A percentile compares a stretch with the other conserved stretches of the same genome.
These are phyloP conservation scores for Troides helena DNA, from an alignment of 2,888 invertebrate genomes.

Conservation along the genomic window DNA sequence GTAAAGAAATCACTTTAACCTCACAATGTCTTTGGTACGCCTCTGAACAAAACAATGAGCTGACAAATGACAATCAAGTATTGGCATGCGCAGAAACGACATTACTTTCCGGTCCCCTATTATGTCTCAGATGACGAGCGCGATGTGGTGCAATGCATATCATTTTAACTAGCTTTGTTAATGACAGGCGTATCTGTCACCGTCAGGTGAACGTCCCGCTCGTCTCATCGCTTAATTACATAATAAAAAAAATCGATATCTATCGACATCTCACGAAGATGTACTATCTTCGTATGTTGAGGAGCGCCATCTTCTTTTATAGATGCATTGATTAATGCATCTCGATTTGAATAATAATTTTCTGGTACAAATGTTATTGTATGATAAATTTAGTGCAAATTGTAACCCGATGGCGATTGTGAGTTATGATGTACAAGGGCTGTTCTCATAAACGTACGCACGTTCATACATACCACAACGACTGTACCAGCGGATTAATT, in stretches of 20 bases:
- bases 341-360: conserved; percentile 80
- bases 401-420: conserved; percentile 67
- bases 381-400: conserved; percentile 81
- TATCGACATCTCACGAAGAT: conserved; percentile 13
- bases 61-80: no score
- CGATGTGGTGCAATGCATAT: no score
- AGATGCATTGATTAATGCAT: conserved; percentile 77
- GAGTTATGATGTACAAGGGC: conserved; percentile 46
- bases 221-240: no score
- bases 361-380: conserved; percentile 79
- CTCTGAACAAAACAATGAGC: no score
- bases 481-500: not conserved
- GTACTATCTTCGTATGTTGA: conserved; percentile 40
- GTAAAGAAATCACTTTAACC: no score
- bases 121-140: no score
- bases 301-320: conserved; percentile 77
- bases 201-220: no score
- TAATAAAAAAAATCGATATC: not conserved
- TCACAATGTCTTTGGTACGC: no score
- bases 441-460: conserved; percentile 12
- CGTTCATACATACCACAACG: not conserved
- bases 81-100: no score
- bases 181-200: no score
- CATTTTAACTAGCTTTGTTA: no score
- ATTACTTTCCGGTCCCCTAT: no score